These are phyloP conservation scores for Leptinotarsa rubiginosa DNA, from an alignment of 2,888 invertebrate genomes.

Conservation along the genomic window DNA sequence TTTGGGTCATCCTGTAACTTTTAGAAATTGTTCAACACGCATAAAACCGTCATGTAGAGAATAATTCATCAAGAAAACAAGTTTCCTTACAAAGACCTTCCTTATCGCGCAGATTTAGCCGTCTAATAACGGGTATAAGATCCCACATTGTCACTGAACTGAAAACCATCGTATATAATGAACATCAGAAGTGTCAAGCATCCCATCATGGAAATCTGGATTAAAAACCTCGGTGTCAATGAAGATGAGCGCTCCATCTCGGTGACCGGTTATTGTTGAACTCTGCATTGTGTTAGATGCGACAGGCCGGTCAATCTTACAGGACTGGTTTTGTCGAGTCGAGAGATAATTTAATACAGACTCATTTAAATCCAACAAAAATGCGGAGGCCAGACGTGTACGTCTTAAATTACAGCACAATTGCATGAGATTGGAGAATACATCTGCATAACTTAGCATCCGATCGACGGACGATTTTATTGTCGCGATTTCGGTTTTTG, in stretches of 20 bases:
- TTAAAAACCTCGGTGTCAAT: constrained; percentile 41
- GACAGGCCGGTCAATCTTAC: constrained; percentile 59
- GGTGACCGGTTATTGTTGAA: constrained; percentile 52
- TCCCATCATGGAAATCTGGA: constrained; percentile 41
- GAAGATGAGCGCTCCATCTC: constrained; percentile 43
- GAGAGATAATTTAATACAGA: constrained; percentile 64
- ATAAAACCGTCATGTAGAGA: constrained; percentile 31
- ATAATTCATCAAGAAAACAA: constrained; percentile 31
- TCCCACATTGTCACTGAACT: constrained; percentile 37
- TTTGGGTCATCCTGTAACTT: not conserved
- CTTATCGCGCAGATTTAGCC: constrained; percentile 37
- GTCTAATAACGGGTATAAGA: constrained; percentile 37
- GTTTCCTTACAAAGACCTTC: constrained; percentile 40
- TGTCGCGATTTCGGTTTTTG: constrained; percentile 54
- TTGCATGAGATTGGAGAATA: constrained; percentile 66
- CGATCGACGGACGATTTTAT: constrained; percentile 63
- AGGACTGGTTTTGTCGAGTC: constrained; percentile 60
- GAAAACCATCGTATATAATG: constrained; percentile 40
- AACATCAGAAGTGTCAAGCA: constrained; percentile 41
- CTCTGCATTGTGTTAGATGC: constrained; percentile 57
- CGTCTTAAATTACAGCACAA: constrained; percentile 66
- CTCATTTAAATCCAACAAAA: constrained; percentile 64
- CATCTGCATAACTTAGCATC: constrained; percentile 65
- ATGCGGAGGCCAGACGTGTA: constrained; percentile 62
- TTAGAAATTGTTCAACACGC: constrained; percentile 13